Evolutionary conservation across 1,140 invertebrate genomes (phyloP).

Genomic region (Drosophila paulistorum): DNA sequence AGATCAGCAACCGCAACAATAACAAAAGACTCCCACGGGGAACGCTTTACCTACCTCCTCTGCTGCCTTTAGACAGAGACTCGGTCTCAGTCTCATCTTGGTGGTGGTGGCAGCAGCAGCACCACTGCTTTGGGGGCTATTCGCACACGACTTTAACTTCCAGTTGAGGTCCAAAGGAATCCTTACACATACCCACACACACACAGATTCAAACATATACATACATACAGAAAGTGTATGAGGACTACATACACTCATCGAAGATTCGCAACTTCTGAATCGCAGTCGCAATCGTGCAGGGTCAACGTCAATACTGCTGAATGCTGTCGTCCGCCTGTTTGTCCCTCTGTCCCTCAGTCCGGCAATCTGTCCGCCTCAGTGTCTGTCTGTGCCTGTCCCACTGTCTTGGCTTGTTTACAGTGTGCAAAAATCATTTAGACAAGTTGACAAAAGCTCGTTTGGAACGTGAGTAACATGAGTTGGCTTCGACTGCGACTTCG

Average conservation of each 20-base stretch:
- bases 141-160: conserved; percentile 64
- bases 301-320: conserved; percentile 73
- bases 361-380: conserved; percentile 21
- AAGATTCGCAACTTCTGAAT: conserved; percentile 70
- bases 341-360: conserved; percentile 48
- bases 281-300: conserved; percentile 79
- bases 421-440: conserved; percentile 82
- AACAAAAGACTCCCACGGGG: conserved; percentile 82
- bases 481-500: conserved; percentile 34
- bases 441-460: conserved; percentile 82
- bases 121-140: conserved; percentile 25
- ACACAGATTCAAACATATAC: conserved; percentile 20
- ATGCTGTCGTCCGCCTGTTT: too few relatives aligned
- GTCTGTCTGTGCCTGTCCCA: conserved; percentile 55
- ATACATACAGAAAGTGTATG: background rate
- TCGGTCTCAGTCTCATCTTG: conserved; percentile 4
- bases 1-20: conserved; percentile 67
- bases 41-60: conserved; percentile 19
- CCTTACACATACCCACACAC: conserved; percentile 35
- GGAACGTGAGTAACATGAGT: conserved; percentile 82
- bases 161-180: conserved; percentile 53
- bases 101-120: background rate
- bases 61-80: background rate
- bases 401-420: conserved; percentile 77
- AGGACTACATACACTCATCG: background rate